phyloP scores from a whole-genome alignment of 2,888 invertebrate genomes.

The Scaptomyza tumidula region DNA sequence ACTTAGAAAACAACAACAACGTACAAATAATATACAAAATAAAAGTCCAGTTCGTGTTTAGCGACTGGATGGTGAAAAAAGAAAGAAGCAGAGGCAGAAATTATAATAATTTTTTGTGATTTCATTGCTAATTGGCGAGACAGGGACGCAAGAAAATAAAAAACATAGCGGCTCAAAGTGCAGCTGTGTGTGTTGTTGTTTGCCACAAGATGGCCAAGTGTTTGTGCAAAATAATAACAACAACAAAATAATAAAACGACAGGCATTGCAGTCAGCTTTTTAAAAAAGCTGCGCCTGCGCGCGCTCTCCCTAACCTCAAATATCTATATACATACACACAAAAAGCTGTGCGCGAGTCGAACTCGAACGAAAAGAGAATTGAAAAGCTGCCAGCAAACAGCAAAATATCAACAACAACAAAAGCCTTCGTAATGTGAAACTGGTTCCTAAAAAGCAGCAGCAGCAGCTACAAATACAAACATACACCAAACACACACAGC shows the following conservation, averaged over 20 bases:
- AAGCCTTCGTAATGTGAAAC: constrained; percentile 76
- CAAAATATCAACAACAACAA: constrained; percentile 43
- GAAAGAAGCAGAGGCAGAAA: constrained; percentile 11
- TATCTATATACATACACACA: constrained; percentile 29
- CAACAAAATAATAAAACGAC: constrained; percentile 26
- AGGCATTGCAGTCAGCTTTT: constrained; percentile 41
- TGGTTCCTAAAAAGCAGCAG: constrained; percentile 61
- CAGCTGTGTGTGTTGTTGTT: constrained; percentile 26
- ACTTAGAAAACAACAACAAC: constrained; percentile 28
- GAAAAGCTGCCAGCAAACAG: constrained; percentile 46
- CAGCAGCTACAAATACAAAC: constrained; percentile 32
- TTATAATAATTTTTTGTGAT: constrained; percentile 53
- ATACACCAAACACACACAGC: constrained; percentile 36
- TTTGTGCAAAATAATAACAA: constrained; percentile 48
- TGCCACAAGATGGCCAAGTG: constrained; percentile 57
- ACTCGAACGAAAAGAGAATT: constrained; percentile 51
- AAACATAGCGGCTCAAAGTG: constrained; percentile 14
- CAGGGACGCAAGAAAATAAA: constrained; percentile 23
- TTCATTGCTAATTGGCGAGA: constrained; percentile 68
- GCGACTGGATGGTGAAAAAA: constrained; percentile 42
- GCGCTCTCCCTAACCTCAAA: constrained; percentile 70
- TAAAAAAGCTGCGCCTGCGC: constrained; percentile 66
- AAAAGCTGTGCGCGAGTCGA: constrained; percentile 53
- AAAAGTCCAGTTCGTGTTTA: constrained; percentile 40
- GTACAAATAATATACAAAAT: constrained; percentile 7